Evolutionary conservation across 2,113 vertebrate species (phyloP), one percentile per base, ranked within the genome.

Genomic region (Macrotus californicus): DNA sequence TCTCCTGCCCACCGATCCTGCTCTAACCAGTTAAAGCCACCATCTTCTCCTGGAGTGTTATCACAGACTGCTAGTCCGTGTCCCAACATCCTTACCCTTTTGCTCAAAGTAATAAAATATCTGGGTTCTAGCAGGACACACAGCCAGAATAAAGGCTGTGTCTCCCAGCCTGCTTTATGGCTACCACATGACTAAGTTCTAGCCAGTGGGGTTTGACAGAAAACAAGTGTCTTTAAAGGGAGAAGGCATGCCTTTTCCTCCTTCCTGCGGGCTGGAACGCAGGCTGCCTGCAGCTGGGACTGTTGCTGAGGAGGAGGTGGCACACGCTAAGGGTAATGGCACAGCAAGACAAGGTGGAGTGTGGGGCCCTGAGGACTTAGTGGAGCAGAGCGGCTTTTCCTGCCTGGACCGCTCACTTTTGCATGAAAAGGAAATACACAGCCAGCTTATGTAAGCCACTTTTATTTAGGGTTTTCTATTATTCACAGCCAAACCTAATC

Each of bases 401-500:
- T n/a, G 64, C 29, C 36, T 8, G 12, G 34, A 67, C 29, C 39
- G 36, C 90, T 83, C 69, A 41, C 69, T 87, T 82, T 56, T 7
- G 36, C 9, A 11, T 6, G 46, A 93, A 5, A 29, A 73, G 48
- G 10, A 70, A 66, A 83, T 31, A 64, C n/a, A 48, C 26, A 48
- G 18, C 59, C 34, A 39, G 36, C 19, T 43, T 24, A 34, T 77
- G 50, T 39, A 91, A 87, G 54, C 39, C 67, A 50, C 24, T 56
- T n/a, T 77, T 92, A 90, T 79, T 79, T 76, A 24, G 26, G 34
- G 4, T 26, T 87, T 56, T 77, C 41, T 59, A 12, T 89, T 76
- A 89, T 43, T 93, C 83, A 93, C 61, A 79, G 83, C 54, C 61
- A 80, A 86, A 89, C 34, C 54, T 79, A 80, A 82, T 86, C 36